Base-by-base conservation (phyloP, 2,113 vertebrate genomes). In the Bubalus kerabau region DNA sequence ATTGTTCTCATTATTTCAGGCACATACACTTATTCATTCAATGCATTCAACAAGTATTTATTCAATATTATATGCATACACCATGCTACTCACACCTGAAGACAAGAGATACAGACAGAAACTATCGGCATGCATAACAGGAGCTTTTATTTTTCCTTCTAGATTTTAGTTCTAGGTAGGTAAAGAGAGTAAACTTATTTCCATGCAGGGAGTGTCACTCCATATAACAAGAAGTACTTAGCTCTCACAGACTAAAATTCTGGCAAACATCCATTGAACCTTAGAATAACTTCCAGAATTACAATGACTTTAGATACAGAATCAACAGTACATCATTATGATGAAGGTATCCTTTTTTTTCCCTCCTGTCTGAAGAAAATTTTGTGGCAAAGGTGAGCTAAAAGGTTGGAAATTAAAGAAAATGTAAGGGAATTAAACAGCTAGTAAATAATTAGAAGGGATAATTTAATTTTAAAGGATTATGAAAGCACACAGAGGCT, bases 381-480 rank as follows among this genome's bases (percentile, higher is more conserved):
- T 78, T 56, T 95, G 54, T 94, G 48, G 87, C 80, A 94, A 95
- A 96, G 88, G 87, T 97, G 89, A 97, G 16, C 40, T 84, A 82
- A 95, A 87, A 92, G 84, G n/a, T 59, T 95, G 12, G 24, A 94
- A 96, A 95, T 95, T 48, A 91, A 97, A 95, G 91, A 95, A 97
- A 98, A 95, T 94, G 26, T 64, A 96, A 97, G 28, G 23, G 84
- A 93, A 98, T 97, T 96, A 97, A 96, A 95, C 2, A 97, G 13
- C 81, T 91, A 96, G 94, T 96, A 96, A 95, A 97, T 96, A 95
- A 81, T 89, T 83, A 94, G 40, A 85, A 91, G 64, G 81, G 85
- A 96, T 96, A 89, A 95, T 95, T 60, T 94, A 93, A 96, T 96
- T 95, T 59, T 50, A 98, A 97, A 97, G 40, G 71, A 96, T 97